Base-by-base conservation (phyloP, 2,113 vertebrate species). In the Psammodynastes pulverulentus region DNA sequence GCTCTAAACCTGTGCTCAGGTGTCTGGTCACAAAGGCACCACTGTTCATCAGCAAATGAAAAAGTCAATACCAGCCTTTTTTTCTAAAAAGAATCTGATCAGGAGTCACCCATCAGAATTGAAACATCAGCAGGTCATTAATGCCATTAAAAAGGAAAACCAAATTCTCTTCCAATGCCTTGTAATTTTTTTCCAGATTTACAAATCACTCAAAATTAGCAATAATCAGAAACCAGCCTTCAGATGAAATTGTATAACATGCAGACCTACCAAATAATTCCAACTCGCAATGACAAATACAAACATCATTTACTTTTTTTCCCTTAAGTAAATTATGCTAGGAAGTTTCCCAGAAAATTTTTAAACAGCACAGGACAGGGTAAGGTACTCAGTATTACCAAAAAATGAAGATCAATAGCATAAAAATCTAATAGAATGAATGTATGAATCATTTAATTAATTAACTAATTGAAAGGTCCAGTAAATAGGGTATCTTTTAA, bases 71-170 rank as follows among this genome's bases (percentile, higher is more conserved):
- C 29, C 9, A 34, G 24, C n/a, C 15, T 89, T 12, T 10, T 24
- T 24, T 95, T 45, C 86, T 19, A 89, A 94, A 46, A 88, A 92
- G 58, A 2, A 79, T 46, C 91, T 13, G 4, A 90, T 9, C 43
- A 90, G 86, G 46, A 9, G 91, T 17, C 3, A 17, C 10, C 24
- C 7, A 49, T n/a, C 45, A 89, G 34, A 21, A 72, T n/a, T 89
- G n/a, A 89, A 21, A 19, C 58, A 17, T 8, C 29, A 9, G 1
- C 46, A 89, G 9, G 17, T 67, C 13, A 4, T 15, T 49, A 21
- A n/a, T 67, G 58, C 29, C 26, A 72, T 49, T 34, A 49, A 89
- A n/a, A 89, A 29, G 48, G 13, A 67, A 48, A 88, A n/a, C 29
- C 58, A 34, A 24, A 21, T 79, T 72, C 24, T n/a, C 29, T 51